These are phyloP conservation scores for Apodemia hepburni DNA, from an alignment of 2,888 invertebrate genomes.

Conservation along the genomic window DNA sequence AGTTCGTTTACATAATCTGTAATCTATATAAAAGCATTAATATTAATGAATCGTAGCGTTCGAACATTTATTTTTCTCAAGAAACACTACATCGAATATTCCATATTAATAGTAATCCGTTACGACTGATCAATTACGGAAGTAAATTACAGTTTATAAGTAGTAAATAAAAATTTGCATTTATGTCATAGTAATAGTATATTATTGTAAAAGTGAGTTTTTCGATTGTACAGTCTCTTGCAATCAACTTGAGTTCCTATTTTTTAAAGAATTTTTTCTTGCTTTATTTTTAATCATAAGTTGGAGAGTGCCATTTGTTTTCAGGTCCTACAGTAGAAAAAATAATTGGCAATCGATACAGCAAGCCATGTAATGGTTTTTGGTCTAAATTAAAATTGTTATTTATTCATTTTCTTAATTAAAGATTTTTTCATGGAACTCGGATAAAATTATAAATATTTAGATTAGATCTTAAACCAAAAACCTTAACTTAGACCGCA, in stretches of 20 bases:
- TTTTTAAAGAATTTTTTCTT: slow-evolving; percentile 50
- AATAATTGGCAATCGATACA: not conserved
- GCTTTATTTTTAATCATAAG: slow-evolving; percentile 45
- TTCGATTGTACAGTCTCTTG: slow-evolving; percentile 38
- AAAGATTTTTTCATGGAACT: no score
- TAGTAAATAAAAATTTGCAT: slow-evolving; percentile 7
- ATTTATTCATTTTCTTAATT: no score
- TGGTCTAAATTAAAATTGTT: no score
- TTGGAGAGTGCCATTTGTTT: slow-evolving; percentile 46
- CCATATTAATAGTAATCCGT: slow-evolving; percentile 1
- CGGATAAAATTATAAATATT: no score
- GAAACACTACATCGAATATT: not conserved
- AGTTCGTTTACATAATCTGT: slow-evolving; percentile 40
- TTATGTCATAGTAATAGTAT: slow-evolving; percentile 4
- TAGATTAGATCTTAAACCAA: no score
- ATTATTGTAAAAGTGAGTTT: slow-evolving; percentile 13
- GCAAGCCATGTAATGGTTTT: no score
- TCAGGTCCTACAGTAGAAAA: not conserved
- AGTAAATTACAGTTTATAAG: not conserved
- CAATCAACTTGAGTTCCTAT: slow-evolving; percentile 77
- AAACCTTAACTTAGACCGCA: no score
- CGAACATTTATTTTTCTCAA: slow-evolving; percentile 44
- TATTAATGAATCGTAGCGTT: slow-evolving; percentile 30
- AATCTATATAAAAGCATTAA: slow-evolving; percentile 6
- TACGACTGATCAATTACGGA: slow-evolving; percentile 8